These are phyloP conservation scores for Artibeus lituratus DNA, from an alignment of 2,797 vertebrate genomes.

Conservation along the genomic window DNA sequence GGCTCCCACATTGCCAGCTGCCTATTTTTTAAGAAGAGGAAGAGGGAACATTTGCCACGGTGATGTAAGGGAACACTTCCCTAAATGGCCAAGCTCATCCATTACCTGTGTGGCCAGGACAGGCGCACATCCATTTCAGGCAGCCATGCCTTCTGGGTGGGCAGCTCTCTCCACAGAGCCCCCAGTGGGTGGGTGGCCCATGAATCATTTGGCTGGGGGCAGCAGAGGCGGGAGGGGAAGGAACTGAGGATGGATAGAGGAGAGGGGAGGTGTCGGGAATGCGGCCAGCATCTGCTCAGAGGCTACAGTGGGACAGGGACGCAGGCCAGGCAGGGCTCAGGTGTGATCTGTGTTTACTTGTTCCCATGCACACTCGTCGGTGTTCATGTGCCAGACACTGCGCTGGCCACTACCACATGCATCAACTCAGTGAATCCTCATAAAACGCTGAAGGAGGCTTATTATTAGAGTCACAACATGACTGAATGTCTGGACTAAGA, in stretches of 20 bases:
- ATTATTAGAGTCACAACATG: neutral
- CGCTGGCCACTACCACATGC: neutral
- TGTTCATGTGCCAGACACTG: neutral
- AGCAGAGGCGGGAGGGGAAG: neutral
- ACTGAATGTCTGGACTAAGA: neutral
- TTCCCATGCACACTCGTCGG: neutral
- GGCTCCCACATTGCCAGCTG: neutral
- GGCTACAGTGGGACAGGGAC: neutral
- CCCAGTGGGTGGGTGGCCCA: neutral
- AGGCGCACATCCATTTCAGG: neutral
- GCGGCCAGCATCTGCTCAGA: neutral
- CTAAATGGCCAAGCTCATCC: rapidly evolving
- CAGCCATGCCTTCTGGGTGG: neutral
- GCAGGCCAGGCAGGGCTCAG: neutral
- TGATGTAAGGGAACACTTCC: slow-evolving; percentile 28
- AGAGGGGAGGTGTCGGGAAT: rapidly evolving
- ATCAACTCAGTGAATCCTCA: neutral
- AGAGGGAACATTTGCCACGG: neutral
- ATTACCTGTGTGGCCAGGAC: neutral
- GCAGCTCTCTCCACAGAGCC: neutral
- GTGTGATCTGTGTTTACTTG: neutral
- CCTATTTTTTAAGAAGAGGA: slow-evolving; percentile 40
- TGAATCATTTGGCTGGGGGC: neutral
- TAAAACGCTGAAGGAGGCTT: neutral
- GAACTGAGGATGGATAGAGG: too few relatives aligned